Conservation (phyloP, 1,140 invertebrate genomes). For the Ips nitidus region DNA sequence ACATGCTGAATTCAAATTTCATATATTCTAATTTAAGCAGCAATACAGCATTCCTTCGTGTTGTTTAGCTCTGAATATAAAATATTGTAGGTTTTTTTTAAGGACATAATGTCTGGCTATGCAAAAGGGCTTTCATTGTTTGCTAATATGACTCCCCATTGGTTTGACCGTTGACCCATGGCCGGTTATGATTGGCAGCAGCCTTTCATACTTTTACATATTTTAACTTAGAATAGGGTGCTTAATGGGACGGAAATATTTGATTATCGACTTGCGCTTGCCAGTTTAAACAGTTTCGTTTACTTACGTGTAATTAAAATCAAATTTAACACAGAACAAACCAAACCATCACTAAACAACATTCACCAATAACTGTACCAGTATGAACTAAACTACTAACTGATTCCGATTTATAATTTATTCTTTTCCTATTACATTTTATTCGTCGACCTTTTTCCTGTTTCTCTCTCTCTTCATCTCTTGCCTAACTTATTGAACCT, state of each 20-base stretch:
- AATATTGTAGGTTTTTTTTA: too few relatives aligned
- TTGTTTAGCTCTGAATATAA: too few relatives aligned
- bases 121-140: too few relatives aligned
- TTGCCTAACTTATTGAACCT: slow-evolving; percentile 1
- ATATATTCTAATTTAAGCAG: too few relatives aligned
- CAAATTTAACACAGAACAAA: not conserved
- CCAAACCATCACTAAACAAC: not conserved
- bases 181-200: not conserved
- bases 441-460: slow-evolving; percentile 34
- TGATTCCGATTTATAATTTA: slow-evolving; percentile 22
- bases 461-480: slow-evolving; percentile 7
- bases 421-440: slow-evolving; percentile 31
- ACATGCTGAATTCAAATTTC: too few relatives aligned
- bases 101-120: too few relatives aligned
- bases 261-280: not conserved
- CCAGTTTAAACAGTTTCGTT: not conserved
- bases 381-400: not conserved
- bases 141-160: not conserved
- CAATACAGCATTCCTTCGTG: too few relatives aligned
- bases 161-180: slow-evolving; percentile 1
- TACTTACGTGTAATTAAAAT: not conserved
- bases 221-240: not conserved
- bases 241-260: slow-evolving; percentile 1
- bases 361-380: not conserved
- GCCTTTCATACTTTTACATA: not conserved